phyloP scores from a whole-genome alignment of 2,888 invertebrate genomes.

The Drosophila monieri region DNA sequence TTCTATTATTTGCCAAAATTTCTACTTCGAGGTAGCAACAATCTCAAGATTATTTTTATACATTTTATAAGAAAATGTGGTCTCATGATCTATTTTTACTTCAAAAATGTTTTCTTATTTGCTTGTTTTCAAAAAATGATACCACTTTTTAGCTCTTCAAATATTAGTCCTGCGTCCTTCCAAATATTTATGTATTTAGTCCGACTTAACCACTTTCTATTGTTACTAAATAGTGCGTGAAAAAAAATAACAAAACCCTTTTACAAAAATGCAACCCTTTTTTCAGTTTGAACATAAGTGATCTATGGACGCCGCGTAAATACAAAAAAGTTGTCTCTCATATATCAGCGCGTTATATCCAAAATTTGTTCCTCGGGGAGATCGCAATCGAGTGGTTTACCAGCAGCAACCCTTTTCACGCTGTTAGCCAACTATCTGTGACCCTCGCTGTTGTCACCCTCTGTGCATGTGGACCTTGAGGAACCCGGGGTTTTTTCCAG shows the following conservation, averaged over 20 bases:
- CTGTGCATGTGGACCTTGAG: neutral
- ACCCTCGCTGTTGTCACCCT: conserved; percentile 21
- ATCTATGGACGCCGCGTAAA: conserved; percentile 17
- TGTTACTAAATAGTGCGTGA: neutral
- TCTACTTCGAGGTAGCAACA: conserved; percentile 11
- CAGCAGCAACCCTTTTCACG: conserved; percentile 67
- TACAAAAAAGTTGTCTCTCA: conserved; percentile 23
- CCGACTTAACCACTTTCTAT: conserved; percentile 9
- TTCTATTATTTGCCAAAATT: conserved; percentile 36
- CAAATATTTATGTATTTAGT: conserved; percentile 30
- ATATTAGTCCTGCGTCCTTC: neutral
- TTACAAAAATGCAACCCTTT: conserved; percentile 10
- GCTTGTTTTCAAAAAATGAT: no score
- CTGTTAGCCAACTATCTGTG: conserved; percentile 54
- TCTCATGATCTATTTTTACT: no score
- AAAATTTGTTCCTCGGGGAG: conserved; percentile 33
- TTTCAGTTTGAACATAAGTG: conserved; percentile 22
- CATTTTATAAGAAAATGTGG: neutral
- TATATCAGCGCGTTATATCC: conserved; percentile 19
- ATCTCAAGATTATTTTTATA: conserved; percentile 2
- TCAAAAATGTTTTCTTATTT: no score
- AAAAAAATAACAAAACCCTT: conserved; percentile 1
- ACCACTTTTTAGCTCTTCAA: neutral
- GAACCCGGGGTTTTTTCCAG: neutral
- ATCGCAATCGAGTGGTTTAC: conserved; percentile 56